Evolutionary conservation across 2,888 invertebrate genomes (phyloP).

Genomic region (Trisateles emortualis): DNA sequence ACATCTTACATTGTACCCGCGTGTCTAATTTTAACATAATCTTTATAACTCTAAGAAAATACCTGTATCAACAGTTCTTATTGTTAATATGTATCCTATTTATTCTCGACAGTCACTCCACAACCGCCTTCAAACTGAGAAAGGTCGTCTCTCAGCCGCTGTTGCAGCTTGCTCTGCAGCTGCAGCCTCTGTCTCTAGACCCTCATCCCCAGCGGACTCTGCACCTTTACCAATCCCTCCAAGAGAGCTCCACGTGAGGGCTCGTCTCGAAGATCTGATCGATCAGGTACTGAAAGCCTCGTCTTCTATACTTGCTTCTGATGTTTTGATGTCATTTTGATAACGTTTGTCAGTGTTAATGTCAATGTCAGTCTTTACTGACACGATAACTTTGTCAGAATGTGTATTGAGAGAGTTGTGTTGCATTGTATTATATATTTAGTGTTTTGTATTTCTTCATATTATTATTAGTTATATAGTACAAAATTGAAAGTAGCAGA

Average conservation of each 20-base stretch:
- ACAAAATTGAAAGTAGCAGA: too few relatives aligned
- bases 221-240: slow-evolving; percentile 95
- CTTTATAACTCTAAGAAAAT: too few relatives aligned
- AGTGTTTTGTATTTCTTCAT: background rate
- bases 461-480: background rate
- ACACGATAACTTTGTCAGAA: slow-evolving; percentile 3
- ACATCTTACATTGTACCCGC: too few relatives aligned
- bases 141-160: slow-evolving; percentile 93
- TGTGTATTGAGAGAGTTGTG: slow-evolving; percentile 7
- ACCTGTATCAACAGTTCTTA: too few relatives aligned
- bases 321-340: slow-evolving; percentile 63
- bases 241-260: slow-evolving; percentile 93
- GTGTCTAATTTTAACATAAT: too few relatives aligned
- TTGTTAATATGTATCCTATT: too few relatives aligned
- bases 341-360: slow-evolving; percentile 50
- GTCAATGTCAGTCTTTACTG: background rate
- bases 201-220: slow-evolving; percentile 95
- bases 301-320: slow-evolving; percentile 55
- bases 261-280: slow-evolving; percentile 95
- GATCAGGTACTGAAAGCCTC: slow-evolving; percentile 91
- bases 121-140: slow-evolving; percentile 95
- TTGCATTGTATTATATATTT: slow-evolving; percentile 19
- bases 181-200: slow-evolving; percentile 95
- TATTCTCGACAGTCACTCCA: slow-evolving; percentile 88
- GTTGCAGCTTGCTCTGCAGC: slow-evolving; percentile 98